Conservation (phyloP, 2,888 invertebrate genomes). For the Chirona hameri region DNA sequence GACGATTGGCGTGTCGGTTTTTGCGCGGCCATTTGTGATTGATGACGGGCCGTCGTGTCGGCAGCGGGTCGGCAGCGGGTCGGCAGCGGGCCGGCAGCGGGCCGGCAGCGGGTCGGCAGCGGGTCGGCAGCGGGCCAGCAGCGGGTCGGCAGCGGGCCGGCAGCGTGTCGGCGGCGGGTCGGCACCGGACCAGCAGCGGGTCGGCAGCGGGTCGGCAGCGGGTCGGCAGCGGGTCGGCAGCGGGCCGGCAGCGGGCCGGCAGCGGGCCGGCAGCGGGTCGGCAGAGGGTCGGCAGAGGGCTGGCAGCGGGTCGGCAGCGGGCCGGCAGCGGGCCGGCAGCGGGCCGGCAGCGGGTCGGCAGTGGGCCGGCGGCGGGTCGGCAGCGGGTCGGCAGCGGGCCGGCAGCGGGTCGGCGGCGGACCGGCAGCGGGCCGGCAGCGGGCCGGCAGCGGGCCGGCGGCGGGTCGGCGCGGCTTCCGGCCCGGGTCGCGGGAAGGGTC, state of each 20-base stretch:
- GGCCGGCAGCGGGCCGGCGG: neutral
- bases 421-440: neutral
- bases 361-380: neutral
- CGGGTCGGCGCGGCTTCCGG: neutral
- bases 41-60: neutral
- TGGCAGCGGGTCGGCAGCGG: no score
- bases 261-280: no score
- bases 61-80: neutral
- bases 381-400: no score
- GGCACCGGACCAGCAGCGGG: no score
- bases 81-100: neutral
- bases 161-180: neutral
- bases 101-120: no score
- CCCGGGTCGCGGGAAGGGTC: no score
- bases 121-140: neutral
- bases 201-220: neutral
- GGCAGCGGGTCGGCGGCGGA: neutral
- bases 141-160: neutral
- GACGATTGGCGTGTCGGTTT: slow-evolving; percentile 1
- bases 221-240: no score
- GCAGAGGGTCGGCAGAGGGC: neutral
- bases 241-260: neutral
- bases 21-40: neutral
- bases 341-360: no score
- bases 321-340: neutral